Evolutionary conservation across 2,888 invertebrate species (phyloP), one percentile per base, ranked within the genome.

Genomic region (Lydus trimaculatus): DNA sequence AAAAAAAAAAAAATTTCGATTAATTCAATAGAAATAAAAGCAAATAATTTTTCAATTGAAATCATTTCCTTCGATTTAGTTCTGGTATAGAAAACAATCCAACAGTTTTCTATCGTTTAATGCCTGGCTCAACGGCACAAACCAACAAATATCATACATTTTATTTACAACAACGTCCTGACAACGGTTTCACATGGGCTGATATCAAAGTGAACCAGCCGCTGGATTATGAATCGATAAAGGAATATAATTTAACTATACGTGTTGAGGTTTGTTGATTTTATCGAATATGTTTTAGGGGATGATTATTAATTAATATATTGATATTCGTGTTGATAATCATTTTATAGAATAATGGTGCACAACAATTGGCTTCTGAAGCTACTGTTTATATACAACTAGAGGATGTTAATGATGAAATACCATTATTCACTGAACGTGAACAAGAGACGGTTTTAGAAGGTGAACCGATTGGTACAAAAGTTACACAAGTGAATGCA

Each of bases 181-280:
- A 96, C 82, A 94, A 95, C 84, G 95, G 95, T 73, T 93, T 93
- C 83, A 97, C 96, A 76, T 97, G 96, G 96, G 97, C 96, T 8
- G 96, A 97, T 84, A 95, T 96, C 85, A 96, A 96, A 88, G 97
- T 97, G 79, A 97, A 97, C 87, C 96, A 97, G 88, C 96, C 96
- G 31, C 87, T 97, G 82, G 97, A 97, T 87, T 97, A 94, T 84
- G 97, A 97, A 85, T 94, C 93, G 79, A 96, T 97, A 85, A 95
- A 95, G 87, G 96, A 97, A 84, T 97, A 97, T 86, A 97, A 97
- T 88, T 88, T 97, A 79, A 97, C 97, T 11, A 95, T 97, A 86
- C 92, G 97, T 84, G 97, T 97, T 64, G 97, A 97, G 94, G 97
- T 96, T 65, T 13, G 69, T 67, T 65, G 39, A 17, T 52, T 61